phyloP scores from a whole-genome alignment of 2,888 invertebrate genomes.

The Xestia rhomboidea region DNA sequence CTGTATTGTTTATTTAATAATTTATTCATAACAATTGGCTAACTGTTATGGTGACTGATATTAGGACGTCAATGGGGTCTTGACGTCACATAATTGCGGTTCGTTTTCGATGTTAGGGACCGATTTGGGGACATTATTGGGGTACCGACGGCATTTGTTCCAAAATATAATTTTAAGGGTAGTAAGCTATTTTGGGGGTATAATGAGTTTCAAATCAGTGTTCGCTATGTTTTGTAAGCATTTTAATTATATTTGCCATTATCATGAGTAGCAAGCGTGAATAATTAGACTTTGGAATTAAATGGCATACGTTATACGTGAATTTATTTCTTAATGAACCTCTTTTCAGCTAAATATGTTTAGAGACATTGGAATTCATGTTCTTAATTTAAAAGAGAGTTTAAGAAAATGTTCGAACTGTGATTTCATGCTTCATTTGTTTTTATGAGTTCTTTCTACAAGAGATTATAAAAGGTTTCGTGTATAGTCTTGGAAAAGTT shows the following conservation, averaged over 20 bases:
- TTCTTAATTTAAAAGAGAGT: not conserved
- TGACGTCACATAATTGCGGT: slow-evolving; percentile 73
- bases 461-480: not conserved
- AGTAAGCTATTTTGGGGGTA: slow-evolving; percentile 76
- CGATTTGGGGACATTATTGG: slow-evolving; percentile 71
- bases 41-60: slow-evolving; percentile 15
- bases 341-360: not conserved
- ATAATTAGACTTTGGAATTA: slow-evolving; percentile 7
- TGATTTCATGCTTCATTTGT: not conserved
- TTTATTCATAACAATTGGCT: slow-evolving; percentile 31
- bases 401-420: not conserved
- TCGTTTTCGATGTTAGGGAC: slow-evolving; percentile 68
- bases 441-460: not conserved
- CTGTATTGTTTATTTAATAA: slow-evolving; percentile 28
- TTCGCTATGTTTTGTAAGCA: slow-evolving; percentile 45
- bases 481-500: not conserved
- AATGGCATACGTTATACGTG: not conserved
- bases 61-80: slow-evolving; percentile 62
- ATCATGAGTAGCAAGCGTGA: slow-evolving; percentile 1
- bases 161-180: slow-evolving; percentile 70
- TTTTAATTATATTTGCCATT: slow-evolving; percentile 59
- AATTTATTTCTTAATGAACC: slow-evolving; percentile 10
- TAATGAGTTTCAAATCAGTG: slow-evolving; percentile 74
- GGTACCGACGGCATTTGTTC: slow-evolving; percentile 68
- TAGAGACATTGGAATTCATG: not conserved